Conservation (phyloP, 1,140 invertebrate genomes). For the Drosophila sechellia region DNA sequence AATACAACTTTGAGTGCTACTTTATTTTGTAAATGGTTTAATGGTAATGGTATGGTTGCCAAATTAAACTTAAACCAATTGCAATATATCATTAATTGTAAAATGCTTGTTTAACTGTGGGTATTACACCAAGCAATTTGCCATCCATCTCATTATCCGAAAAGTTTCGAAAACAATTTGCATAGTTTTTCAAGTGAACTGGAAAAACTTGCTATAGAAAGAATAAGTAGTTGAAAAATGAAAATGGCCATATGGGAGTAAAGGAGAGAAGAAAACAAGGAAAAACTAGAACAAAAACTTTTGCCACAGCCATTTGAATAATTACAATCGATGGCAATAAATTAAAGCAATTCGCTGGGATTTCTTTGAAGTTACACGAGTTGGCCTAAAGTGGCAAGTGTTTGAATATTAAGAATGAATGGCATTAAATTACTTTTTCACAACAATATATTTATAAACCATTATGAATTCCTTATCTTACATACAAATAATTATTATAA, state of each 20-base stretch:
- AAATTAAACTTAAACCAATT: no score
- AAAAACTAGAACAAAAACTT: conserved; percentile 49
- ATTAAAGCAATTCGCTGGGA: conserved; percentile 34
- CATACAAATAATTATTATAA: not conserved
- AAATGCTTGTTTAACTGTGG: conserved; percentile 19
- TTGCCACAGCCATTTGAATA: conserved; percentile 57
- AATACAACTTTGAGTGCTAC: not conserved
- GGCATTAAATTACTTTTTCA: not conserved
- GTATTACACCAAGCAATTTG: conserved; percentile 34
- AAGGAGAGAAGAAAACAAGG: conserved; percentile 6
- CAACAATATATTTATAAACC: no score
- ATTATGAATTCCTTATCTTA: not conserved
- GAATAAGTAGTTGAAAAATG: conserved; percentile 19
- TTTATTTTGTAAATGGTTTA: no score
- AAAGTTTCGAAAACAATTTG: conserved; percentile 59
- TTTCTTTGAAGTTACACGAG: conserved; percentile 16
- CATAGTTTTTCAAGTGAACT: conserved; percentile 47
- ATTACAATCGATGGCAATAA: conserved; percentile 65
- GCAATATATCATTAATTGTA: conserved; percentile 5
- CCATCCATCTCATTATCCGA: conserved; percentile 33
- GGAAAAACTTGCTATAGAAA: conserved; percentile 39
- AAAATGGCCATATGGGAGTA: not conserved
- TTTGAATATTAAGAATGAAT: not conserved
- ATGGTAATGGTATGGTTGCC: no score
- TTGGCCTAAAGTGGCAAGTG: not conserved